These are phyloP conservation scores for Spisula subtruncata DNA, from an alignment of 2,888 invertebrate genomes.

Conservation along the genomic window DNA sequence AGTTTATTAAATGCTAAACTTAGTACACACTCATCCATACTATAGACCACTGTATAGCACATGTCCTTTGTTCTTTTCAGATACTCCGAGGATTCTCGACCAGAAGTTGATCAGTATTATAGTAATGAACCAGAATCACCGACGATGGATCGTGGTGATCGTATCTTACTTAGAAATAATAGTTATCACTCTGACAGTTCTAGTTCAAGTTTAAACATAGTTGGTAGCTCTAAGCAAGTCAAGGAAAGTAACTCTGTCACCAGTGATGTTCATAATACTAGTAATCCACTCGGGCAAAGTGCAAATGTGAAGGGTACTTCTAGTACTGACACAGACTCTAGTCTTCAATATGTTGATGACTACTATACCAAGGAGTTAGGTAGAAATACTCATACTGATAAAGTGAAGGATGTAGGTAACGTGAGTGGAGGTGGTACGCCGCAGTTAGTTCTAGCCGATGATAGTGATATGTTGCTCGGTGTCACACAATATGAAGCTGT, in stretches of 20 bases:
- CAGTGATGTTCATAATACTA: background rate
- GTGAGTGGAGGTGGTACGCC: constrained; percentile 16
- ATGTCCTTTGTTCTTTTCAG: constrained; percentile 23
- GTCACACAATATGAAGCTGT: constrained; percentile 79
- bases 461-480: constrained; percentile 61
- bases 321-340: constrained; percentile 40
- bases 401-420: background rate
- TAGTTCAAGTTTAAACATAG: constrained; percentile 3
- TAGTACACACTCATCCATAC: too few relatives aligned
- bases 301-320: constrained; percentile 21
- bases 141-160: constrained; percentile 73
- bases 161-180: background rate
- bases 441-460: constrained; percentile 57
- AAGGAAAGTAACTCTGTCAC: background rate
- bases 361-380: constrained; percentile 59
- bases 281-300: constrained; percentile 37
- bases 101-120: constrained; percentile 52
- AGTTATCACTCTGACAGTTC: background rate
- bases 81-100: constrained; percentile 57
- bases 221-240: background rate
- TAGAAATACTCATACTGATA: constrained; percentile 10
- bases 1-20: too few relatives aligned
- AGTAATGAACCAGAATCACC: constrained; percentile 77
- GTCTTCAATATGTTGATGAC: constrained; percentile 64
- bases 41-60: too few relatives aligned